Conservation (phyloP, 2,888 invertebrate species). For the Apodemia zela region DNA sequence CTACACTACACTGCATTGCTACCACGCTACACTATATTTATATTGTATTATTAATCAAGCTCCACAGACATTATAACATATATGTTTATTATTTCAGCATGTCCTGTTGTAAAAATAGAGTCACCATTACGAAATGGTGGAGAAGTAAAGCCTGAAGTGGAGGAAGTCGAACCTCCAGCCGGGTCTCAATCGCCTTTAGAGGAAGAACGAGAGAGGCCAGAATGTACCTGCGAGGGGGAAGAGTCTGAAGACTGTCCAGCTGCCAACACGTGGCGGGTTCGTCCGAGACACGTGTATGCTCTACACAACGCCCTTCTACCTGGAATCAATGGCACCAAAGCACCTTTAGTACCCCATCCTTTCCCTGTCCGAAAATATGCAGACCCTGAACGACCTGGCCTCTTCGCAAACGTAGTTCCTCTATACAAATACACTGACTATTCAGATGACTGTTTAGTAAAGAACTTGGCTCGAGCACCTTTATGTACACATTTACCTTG, state of each 20-base stretch:
- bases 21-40: no score
- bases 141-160: conserved; percentile 25
- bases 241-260: conserved; percentile 51
- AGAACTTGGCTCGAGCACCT: conserved; percentile 60
- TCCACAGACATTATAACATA: conserved; percentile 17
- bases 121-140: conserved; percentile 67
- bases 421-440: conserved; percentile 73
- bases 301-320: conserved; percentile 77
- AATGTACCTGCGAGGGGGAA: conserved; percentile 54
- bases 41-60: background rate
- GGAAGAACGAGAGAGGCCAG: conserved; percentile 49
- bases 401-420: conserved; percentile 66
- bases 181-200: conserved; percentile 47
- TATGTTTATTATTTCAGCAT: background rate
- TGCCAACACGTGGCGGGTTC: conserved; percentile 64
- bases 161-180: conserved; percentile 28
- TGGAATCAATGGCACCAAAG: conserved; percentile 82
- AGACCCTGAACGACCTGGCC: conserved; percentile 47
- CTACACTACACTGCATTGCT: no score
- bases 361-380: conserved; percentile 60
- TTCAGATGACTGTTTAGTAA: conserved; percentile 69
- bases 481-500: conserved; percentile 57
- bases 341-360: conserved; percentile 56
- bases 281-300: conserved; percentile 72
- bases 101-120: conserved; percentile 42